phyloP scores from a whole-genome alignment of 2,113 vertebrate species.

The Cichladusa arquata region DNA sequence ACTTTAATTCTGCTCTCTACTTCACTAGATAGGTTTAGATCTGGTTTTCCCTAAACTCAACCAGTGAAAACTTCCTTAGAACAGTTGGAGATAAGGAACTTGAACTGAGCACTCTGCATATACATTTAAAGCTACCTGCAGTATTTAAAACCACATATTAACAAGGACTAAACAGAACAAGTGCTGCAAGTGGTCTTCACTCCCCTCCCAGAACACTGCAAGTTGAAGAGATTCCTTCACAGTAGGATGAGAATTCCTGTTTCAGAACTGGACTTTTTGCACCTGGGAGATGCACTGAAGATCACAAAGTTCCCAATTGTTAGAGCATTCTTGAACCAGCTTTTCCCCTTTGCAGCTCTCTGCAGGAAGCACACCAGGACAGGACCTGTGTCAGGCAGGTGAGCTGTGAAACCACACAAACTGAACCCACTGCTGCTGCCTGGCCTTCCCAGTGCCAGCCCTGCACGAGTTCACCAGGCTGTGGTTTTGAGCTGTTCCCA shows the following conservation, averaged over 20 bases:
- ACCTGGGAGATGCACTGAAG: neutral
- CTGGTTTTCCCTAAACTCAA: neutral
- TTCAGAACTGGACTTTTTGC: neutral
- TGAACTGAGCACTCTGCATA: rapidly evolving
- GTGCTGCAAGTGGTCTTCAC: neutral
- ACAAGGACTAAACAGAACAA: neutral
- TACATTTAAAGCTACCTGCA: neutral
- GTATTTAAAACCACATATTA: neutral
- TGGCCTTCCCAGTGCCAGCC: neutral
- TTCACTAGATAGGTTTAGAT: neutral
- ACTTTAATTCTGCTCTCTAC: neutral
- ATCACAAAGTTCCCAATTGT: no score
- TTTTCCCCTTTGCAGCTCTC: neutral
- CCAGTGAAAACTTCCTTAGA: neutral
- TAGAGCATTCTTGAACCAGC: no score
- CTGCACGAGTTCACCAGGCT: rapidly evolving
- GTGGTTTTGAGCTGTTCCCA: neutral
- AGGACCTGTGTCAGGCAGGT: rapidly evolving
- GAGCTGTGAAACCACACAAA: rapidly evolving
- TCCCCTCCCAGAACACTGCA: no score
- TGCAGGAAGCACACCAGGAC: rapidly evolving
- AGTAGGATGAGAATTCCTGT: neutral
- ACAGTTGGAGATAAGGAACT: neutral
- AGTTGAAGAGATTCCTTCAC: no score
- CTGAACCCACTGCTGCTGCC: rapidly evolving